Conservation (phyloP, 2,888 invertebrate species). For the Acrobasis repandana region DNA sequence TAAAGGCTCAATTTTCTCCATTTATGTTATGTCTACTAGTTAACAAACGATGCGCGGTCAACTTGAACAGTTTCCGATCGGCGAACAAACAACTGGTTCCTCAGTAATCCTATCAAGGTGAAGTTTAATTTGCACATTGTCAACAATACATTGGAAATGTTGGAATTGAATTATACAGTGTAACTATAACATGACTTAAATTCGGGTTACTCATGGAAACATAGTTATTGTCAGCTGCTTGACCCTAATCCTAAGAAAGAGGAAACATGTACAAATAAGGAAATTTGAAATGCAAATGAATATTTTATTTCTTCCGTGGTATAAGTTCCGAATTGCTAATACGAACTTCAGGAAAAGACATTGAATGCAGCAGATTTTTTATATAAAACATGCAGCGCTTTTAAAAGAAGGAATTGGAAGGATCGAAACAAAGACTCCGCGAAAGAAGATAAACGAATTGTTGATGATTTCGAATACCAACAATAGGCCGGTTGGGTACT, state of each 20-base stretch:
- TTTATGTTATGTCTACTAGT: not conserved
- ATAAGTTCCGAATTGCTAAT: constrained; percentile 18
- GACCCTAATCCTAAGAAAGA: not conserved
- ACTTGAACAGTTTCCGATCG: constrained; percentile 5
- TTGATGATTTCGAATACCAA: not conserved
- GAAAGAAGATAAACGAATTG: not conserved
- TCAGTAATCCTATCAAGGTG: constrained; percentile 34
- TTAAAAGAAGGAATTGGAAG: not conserved
- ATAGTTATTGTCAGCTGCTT: no score
- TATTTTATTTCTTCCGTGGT: constrained; percentile 18
- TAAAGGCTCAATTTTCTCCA: no score
- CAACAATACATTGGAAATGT: constrained; percentile 32
- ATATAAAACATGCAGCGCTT: constrained; percentile 2
- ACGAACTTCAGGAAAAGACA: constrained; percentile 6
- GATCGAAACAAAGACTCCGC: not conserved
- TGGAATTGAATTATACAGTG: constrained; percentile 2
- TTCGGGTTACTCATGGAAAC: no score
- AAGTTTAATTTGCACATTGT: constrained; percentile 38
- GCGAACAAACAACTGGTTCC: constrained; percentile 8
- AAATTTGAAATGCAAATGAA: not conserved
- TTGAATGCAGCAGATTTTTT: not conserved
- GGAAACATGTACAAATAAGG: not conserved
- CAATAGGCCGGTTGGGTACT: not conserved
- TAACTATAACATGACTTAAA: not conserved
- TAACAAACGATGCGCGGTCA: not conserved